Base-by-base conservation (phyloP, 2,113 vertebrate genomes). In the Cygnus atratus region DNA sequence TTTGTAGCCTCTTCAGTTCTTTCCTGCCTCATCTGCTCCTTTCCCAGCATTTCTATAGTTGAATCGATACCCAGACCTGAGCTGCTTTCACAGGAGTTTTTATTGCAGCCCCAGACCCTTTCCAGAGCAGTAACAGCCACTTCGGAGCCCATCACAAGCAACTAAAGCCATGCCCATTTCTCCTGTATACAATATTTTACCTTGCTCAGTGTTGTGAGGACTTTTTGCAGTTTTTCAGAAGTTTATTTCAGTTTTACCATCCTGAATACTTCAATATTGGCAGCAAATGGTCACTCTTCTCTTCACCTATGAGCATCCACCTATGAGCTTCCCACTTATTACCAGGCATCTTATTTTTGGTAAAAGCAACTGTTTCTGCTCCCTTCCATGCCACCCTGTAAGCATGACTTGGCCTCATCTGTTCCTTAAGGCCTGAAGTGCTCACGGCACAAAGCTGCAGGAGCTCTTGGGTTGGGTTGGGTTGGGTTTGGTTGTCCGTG, bases 401-500 rank as follows among this genome's bases (percentile, higher is more conserved):
- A 44, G 20, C 2, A 2, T 1, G 18, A 26, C 3, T 13, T 24
- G 14, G 62, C 52, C 68, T 72, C 5, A 3, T 8, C 37, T 48
- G 44, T 5, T 67, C 33, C 61, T 22, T 11, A 41, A 29, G 44
- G 44, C 17, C 0, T 4, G 22, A 58, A 18, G 17, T 11, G 3
- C 19, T 26, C 8, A 19, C 20, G 44, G 14, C 22, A 28, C 22
- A 35, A 6, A 7, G 28, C 31, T 44, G 66, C 35, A 52, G 37
- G 43, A 89, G 13, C 18, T 3, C 1, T 28, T 24, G 31, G 3
- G 9, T 28, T 65, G 0, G 3, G 9, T 28, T 65, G 0, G 4
- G 1, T 19, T 24, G 46, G 5, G 13, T 28, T 65, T 1, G 2
- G 13, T 22, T 31, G 17, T n/a, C 33, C 0, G 1, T 39, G 19